Conservation (phyloP, 2,113 vertebrate genomes). For the Petroica traversi region DNA sequence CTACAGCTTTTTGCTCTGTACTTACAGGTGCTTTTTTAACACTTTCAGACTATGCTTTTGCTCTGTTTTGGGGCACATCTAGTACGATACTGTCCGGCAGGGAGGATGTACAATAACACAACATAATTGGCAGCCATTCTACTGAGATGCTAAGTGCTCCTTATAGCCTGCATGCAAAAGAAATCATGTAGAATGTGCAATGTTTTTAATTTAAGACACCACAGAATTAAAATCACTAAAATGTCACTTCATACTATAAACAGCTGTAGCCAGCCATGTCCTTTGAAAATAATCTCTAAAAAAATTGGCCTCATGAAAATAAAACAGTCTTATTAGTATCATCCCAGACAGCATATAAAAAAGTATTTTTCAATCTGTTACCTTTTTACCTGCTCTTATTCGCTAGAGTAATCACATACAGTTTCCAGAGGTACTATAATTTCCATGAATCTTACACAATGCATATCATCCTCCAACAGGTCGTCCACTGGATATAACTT, state of each 20-base stretch:
- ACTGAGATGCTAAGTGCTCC: background rate
- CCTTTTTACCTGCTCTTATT: background rate
- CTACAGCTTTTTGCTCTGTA: background rate
- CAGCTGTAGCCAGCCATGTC: conserved; percentile 12
- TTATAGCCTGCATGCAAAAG: background rate
- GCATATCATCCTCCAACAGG: background rate
- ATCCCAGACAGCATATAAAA: background rate
- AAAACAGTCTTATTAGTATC: background rate
- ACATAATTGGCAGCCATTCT: background rate
- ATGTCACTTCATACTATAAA: background rate
- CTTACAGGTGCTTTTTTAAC: background rate
- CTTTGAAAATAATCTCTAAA: background rate
- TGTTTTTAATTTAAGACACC: background rate
- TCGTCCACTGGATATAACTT: background rate
- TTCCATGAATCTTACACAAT: background rate
- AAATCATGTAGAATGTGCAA: background rate
- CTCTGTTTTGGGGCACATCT: background rate
- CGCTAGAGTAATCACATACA: background rate
- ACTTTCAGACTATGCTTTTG: background rate
- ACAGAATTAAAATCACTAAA: background rate
- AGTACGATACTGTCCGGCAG: background rate
- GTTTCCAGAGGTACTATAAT: background rate
- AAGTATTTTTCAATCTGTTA: background rate
- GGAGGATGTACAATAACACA: background rate
- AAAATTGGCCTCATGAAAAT: background rate